phyloP scores from a whole-genome alignment of 2,797 vertebrate species.

The Loriculus beryllinus region DNA sequence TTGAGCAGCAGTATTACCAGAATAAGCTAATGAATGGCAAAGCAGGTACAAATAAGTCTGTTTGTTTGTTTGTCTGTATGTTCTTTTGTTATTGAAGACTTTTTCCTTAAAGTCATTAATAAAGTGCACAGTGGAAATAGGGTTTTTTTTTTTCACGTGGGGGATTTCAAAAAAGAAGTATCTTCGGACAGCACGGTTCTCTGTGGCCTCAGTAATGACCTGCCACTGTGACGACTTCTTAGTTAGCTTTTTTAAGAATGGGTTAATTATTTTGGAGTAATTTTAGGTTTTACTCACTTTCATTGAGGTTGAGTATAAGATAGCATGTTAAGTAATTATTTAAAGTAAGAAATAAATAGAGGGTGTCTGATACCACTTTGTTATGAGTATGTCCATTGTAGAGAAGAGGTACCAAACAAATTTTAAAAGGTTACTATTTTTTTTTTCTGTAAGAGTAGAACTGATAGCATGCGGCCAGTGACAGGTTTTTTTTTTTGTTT shows the following conservation, averaged over 20 bases:
- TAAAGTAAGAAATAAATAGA: background rate
- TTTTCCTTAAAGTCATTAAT: background rate
- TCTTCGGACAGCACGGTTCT: background rate
- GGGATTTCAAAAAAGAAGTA: background rate
- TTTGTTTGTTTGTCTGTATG: background rate
- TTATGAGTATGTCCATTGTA: background rate
- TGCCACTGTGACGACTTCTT: background rate
- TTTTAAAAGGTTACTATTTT: background rate
- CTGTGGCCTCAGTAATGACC: background rate
- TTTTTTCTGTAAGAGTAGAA: background rate
- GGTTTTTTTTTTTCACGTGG: background rate
- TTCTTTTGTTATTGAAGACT: background rate
- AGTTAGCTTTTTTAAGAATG: background rate
- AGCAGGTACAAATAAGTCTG: slow-evolving; percentile 77
- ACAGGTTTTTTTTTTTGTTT: background rate
- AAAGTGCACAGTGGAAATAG: background rate
- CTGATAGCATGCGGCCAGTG: background rate
- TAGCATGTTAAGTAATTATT: background rate
- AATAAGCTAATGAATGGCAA: slow-evolving; percentile 79
- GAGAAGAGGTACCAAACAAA: background rate
- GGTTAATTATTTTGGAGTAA: background rate
- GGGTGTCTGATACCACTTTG: background rate
- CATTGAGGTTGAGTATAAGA: background rate
- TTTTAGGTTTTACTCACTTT: background rate
- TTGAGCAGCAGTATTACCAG: slow-evolving; percentile 93